Conservation (phyloP, 2,113 vertebrate species). For the Gallinago media region DNA sequence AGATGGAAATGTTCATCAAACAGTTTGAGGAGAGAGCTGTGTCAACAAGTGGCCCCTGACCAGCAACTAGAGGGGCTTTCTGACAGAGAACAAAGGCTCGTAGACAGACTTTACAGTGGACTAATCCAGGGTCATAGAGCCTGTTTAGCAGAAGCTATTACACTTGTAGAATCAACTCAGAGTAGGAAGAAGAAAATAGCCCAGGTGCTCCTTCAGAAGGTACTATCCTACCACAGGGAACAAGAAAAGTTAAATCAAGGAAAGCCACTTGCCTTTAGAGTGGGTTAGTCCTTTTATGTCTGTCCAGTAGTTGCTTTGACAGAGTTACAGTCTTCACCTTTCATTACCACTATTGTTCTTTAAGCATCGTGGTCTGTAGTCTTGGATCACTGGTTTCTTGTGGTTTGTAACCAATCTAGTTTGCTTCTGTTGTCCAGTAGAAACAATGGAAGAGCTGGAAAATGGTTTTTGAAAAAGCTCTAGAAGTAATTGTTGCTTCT, state of each 20-base stretch:
- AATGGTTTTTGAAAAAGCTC: neutral
- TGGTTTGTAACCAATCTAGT: neutral
- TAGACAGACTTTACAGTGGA: conserved; percentile 86
- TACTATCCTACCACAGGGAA: conserved; percentile 85
- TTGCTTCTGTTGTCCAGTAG: neutral
- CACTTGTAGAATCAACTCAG: conserved; percentile 92
- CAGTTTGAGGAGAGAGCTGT: conserved; percentile 54
- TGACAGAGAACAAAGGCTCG: conserved; percentile 82
- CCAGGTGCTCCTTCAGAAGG: conserved; percentile 92
- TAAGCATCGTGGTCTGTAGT: neutral
- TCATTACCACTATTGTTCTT: neutral
- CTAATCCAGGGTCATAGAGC: conserved; percentile 88
- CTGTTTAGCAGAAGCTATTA: conserved; percentile 93
- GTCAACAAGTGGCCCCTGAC: conserved; percentile 57
- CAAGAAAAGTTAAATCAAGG: conserved; percentile 86
- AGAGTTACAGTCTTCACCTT: neutral
- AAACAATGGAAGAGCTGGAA: neutral
- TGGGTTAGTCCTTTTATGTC: conserved; percentile 85
- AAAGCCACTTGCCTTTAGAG: conserved; percentile 92
- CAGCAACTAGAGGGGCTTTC: conserved; percentile 76
- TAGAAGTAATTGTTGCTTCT: neutral
- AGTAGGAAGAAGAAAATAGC: conserved; percentile 90
- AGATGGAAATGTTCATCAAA: neutral
- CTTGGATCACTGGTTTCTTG: neutral
- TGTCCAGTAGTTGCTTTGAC: conserved; percentile 8